Evolutionary conservation across 1,140 invertebrate genomes (phyloP).

Genomic region (Patella vulgata): DNA sequence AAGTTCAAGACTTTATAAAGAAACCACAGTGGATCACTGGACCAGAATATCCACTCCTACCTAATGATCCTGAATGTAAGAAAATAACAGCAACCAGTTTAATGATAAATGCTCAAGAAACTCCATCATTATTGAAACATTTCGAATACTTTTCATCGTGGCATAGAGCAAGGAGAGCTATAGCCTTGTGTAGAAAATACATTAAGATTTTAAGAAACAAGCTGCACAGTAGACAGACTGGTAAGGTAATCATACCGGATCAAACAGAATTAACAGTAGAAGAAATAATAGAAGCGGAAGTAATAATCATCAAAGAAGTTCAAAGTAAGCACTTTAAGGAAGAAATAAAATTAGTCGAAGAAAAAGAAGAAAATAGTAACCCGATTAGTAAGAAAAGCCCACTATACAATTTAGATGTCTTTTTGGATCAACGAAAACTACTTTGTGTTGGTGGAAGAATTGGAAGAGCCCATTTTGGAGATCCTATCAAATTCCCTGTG

Average conservation of each 20-base stretch:
- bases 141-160: slow-evolving; percentile 13
- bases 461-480: slow-evolving; percentile 4
- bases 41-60: slow-evolving; percentile 19
- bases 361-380: no score
- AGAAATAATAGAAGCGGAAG: no score
- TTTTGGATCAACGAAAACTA: slow-evolving; percentile 12
- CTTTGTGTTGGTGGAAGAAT: slow-evolving; percentile 27
- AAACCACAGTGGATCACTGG: slow-evolving; percentile 34
- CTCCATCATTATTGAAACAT: not conserved
- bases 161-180: not conserved
- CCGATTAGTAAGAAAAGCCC: no score
- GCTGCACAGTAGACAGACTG: slow-evolving; percentile 10
- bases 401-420: slow-evolving; percentile 20
- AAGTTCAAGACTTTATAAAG: slow-evolving; percentile 10
- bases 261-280: no score
- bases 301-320: slow-evolving; percentile 7
- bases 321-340: slow-evolving; percentile 21
- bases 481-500: slow-evolving; percentile 9
- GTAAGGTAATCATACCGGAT: no score
- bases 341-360: slow-evolving; percentile 5
- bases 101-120: not conserved
- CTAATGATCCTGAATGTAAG: slow-evolving; percentile 25
- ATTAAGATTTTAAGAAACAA: slow-evolving; percentile 17
- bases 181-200: slow-evolving; percentile 12
- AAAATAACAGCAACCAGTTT: not conserved